phyloP scores from a whole-genome alignment of 2,113 vertebrate genomes.

The Hydrochoerus hydrochaeris region DNA sequence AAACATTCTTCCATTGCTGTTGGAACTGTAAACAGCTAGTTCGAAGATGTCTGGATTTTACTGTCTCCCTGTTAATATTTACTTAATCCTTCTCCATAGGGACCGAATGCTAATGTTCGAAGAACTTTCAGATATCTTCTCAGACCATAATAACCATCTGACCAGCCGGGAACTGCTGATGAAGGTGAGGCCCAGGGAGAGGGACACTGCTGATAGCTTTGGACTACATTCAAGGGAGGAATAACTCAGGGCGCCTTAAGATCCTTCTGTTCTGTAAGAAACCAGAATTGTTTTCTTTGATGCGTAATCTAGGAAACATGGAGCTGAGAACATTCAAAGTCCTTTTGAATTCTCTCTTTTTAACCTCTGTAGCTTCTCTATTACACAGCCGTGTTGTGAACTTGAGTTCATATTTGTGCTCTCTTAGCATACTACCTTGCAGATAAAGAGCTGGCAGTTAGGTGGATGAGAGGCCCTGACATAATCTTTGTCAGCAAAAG shows the following conservation, averaged over 20 bases:
- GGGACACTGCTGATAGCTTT: background rate
- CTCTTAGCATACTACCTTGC: background rate
- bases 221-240: background rate
- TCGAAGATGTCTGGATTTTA: background rate
- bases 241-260: background rate
- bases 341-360: background rate
- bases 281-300: background rate
- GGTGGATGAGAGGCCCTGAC: background rate
- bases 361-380: background rate
- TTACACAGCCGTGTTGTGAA: slow-evolving; percentile 1
- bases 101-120: slow-evolving; percentile 94
- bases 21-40: background rate
- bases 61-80: background rate
- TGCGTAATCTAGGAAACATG: background rate
- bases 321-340: background rate
- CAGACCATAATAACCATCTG: slow-evolving; percentile 95
- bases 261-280: background rate
- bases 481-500: slow-evolving; percentile 57
- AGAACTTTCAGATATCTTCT: slow-evolving; percentile 97
- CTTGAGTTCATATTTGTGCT: background rate
- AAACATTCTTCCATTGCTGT: background rate
- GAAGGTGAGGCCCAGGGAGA: slow-evolving; percentile 89
- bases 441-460: background rate
- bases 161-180: slow-evolving; percentile 96
- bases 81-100: slow-evolving; percentile 82